phyloP scores from a whole-genome alignment of 2,113 vertebrate species.

The Grus americana region DNA sequence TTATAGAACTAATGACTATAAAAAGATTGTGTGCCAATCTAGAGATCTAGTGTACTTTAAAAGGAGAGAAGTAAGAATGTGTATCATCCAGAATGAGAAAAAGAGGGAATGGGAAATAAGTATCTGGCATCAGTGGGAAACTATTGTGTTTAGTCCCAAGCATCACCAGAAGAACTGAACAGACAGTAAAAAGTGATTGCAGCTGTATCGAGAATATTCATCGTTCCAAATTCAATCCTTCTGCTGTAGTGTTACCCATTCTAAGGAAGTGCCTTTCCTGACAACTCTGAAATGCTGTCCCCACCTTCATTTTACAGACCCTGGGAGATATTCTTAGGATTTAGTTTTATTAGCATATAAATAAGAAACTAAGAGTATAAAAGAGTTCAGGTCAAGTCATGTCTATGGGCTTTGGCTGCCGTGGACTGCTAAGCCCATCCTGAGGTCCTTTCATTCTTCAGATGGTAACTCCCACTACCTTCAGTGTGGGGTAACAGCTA shows the following conservation, averaged over 20 bases:
- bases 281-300: background rate
- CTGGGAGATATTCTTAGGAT: background rate
- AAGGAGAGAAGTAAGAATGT: background rate
- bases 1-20: background rate
- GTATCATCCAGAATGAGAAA: background rate
- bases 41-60: background rate
- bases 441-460: background rate
- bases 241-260: background rate
- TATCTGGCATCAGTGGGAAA: background rate
- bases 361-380: constrained; percentile 11
- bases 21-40: background rate
- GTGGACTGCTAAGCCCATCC: background rate
- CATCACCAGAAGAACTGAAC: background rate
- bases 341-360: constrained; percentile 25
- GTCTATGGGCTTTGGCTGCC: background rate
- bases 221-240: background rate
- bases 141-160: background rate
- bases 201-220: background rate
- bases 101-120: background rate
- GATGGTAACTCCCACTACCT: background rate
- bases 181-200: background rate
- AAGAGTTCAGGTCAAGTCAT: background rate
- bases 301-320: background rate
- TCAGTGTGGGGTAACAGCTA: background rate
- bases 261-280: background rate